Conservation (phyloP, 2,888 invertebrate genomes). For the Andrena marginata region DNA sequence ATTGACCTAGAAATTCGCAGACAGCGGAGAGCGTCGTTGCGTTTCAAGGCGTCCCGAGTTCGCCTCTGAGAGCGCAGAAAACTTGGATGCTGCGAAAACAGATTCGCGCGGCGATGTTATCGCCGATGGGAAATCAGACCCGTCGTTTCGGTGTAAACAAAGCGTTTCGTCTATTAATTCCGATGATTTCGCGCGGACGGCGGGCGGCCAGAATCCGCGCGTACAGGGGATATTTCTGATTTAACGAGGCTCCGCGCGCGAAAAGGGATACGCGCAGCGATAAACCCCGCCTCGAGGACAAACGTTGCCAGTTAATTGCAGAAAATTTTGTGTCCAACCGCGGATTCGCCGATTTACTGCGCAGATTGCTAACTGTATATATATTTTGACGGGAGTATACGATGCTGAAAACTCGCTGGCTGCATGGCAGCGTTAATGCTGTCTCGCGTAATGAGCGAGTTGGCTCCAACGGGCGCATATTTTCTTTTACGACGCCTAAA, state of each 20-base stretch:
- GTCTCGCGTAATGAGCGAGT: constrained; percentile 84
- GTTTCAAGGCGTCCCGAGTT: constrained; percentile 51
- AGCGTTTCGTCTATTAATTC: background rate
- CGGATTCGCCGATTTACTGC: constrained; percentile 53
- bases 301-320: constrained; percentile 48
- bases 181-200: background rate
- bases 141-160: no score
- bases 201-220: background rate
- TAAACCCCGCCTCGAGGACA: constrained; percentile 38
- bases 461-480: constrained; percentile 84
- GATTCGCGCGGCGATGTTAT: no score
- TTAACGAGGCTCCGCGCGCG: constrained; percentile 22
- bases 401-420: constrained; percentile 63
- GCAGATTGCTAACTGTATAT: constrained; percentile 62
- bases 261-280: constrained; percentile 18
- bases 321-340: constrained; percentile 50
- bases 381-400: constrained; percentile 67
- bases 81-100: constrained; percentile 6
- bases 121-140: no score
- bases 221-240: constrained; percentile 29
- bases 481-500: constrained; percentile 85
- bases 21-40: constrained; percentile 57
- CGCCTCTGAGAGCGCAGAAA: constrained; percentile 9
- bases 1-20: constrained; percentile 76
- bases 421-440: constrained; percentile 79